Conservation (phyloP, 2,113 vertebrate species). For the Cettia cetti region DNA sequence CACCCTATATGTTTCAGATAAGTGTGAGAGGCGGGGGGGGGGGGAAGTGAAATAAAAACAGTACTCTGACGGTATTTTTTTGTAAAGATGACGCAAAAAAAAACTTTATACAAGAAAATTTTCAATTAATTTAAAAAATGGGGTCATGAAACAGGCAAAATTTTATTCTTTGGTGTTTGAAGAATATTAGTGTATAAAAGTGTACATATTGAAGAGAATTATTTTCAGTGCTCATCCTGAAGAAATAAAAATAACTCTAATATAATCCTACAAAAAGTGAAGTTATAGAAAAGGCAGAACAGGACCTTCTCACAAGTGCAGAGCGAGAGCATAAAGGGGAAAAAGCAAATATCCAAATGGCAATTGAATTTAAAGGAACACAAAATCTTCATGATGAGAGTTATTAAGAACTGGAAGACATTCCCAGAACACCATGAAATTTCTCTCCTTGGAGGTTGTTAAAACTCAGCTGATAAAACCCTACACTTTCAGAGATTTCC, state of each 20-base stretch:
- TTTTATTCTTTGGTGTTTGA: neutral
- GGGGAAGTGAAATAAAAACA: neutral
- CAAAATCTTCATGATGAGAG: neutral
- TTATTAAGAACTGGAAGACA: neutral
- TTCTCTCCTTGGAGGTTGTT: neutral
- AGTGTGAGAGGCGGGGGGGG: neutral
- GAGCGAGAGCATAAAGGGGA: neutral
- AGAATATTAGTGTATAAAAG: neutral
- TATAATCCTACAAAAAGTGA: neutral
- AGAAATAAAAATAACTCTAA: neutral
- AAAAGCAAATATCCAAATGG: neutral
- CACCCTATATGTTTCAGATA: neutral
- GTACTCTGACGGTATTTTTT: neutral
- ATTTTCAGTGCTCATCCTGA: neutral
- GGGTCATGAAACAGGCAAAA: neutral
- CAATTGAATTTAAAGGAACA: neutral
- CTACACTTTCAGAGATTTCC: neutral
- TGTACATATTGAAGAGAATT: neutral
- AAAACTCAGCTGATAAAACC: neutral
- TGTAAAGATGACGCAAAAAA: neutral
- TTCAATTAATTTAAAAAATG: neutral
- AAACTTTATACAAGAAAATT: neutral
- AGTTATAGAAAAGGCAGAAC: neutral
- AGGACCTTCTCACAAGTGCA: neutral
- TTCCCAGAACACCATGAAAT: neutral